Conservation (phyloP, 2,113 vertebrate genomes). For the Lichenostomus cassidix region DNA sequence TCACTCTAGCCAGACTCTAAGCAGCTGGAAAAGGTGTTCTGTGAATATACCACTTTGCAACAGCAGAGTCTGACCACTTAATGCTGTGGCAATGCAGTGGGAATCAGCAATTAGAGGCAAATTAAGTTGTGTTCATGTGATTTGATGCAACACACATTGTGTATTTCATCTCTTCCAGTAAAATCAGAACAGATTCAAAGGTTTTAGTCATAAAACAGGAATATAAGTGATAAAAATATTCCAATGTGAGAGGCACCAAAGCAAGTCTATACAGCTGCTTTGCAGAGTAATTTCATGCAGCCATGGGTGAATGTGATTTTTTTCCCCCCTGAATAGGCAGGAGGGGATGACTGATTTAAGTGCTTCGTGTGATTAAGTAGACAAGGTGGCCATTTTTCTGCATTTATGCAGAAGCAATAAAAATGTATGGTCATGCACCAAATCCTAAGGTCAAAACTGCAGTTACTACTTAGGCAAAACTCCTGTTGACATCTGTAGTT, state of each 20-base stretch:
- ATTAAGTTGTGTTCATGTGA: not conserved
- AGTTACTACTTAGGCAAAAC: not conserved
- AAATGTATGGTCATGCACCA: constrained; percentile 14
- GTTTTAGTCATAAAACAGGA: not conserved
- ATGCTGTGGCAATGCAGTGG: not conserved
- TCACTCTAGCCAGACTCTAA: not conserved
- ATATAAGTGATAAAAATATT: not conserved
- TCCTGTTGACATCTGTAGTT: not conserved
- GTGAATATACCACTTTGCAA: not conserved
- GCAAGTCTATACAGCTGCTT: not conserved
- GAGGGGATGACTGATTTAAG: constrained; percentile 39
- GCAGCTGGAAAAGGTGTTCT: not conserved
- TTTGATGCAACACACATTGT: not conserved
- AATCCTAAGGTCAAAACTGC: constrained; percentile 30
- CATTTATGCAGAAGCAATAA: constrained; percentile 50
- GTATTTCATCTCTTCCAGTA: not conserved
- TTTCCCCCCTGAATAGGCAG: not conserved
- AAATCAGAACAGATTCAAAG: not conserved
- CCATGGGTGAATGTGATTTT: not conserved
- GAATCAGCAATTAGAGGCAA: not conserved
- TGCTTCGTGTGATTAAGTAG: constrained; percentile 38
- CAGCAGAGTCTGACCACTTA: not conserved
- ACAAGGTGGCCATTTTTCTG: constrained; percentile 37
- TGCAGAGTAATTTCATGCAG: constrained; percentile 16
- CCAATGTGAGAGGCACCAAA: not conserved